Base-by-base conservation (phyloP, 2,888 invertebrate genomes). In the Pasiphila rectangulata region DNA sequence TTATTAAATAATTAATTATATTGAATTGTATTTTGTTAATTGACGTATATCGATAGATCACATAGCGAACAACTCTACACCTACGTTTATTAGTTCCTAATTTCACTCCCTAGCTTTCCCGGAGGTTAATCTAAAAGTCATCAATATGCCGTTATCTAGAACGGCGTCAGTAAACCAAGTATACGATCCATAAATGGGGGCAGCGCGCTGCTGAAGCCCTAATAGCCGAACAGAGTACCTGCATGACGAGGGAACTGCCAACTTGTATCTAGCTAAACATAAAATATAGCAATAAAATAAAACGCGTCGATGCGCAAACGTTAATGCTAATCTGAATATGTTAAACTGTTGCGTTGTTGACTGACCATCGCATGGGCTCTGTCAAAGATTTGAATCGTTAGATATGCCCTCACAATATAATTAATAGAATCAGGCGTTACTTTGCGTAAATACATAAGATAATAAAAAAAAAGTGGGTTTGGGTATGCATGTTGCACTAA, bases 121-220 rank as follows among this genome's bases (percentile, higher is more conserved):
- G 63, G 66, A 62, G 60, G 56, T 69, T 80, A 79, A 82, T 82
- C 78, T 78, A 66, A 78, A 77, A 73, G 62, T 67, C 74, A 77
- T 83, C 79, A 79, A 78, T 79, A 71, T 46, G 69, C 72, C 70
- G 80, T 76, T 83, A 84, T 83, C 80, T 79, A 63, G 61, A 77
- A 75, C 68, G 75, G 70, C 72, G 71, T 60, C 72, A 67, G 69
- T 81, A 74, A 81, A 79, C 69, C 74, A 72, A 75, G 76, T 77
- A 79, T 81, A 83, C 76, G 78, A 68, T 61, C 79, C 75, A 82
- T 85, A 83, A 84, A 84, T 74, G 81, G 75, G 70, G 62, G 71
- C 64, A 69, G 70, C 67, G 27, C 67, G 56, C 51, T 69, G 69
- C 63, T 67, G 69, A 71, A 67, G 56, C 69, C 64, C 66, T 79